Evolutionary conservation across 2,113 vertebrate genomes (phyloP), one percentile per base, ranked within the genome.

Genomic region (Pluvialis apricaria): DNA sequence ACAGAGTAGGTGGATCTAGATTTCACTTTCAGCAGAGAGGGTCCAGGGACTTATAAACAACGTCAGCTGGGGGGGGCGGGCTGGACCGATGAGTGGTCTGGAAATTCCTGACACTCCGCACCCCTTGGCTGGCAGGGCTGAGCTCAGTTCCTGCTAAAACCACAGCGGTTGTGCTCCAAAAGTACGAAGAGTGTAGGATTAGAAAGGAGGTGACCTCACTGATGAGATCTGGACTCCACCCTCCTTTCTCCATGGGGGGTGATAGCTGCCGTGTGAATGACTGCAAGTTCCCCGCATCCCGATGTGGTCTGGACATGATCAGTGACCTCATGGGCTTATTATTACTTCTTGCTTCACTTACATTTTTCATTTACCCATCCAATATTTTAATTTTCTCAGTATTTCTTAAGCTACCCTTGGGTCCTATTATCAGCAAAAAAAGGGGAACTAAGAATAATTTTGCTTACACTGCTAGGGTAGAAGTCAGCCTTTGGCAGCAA

Each of bases 241-340:
- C 79, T 95, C 29, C 71, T 58, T 83, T 58, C 95, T 96, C 78
- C 66, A 58, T 6, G 62, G 75, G 2, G 65, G 87, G 62, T 61
- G 90, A 94, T 29, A 82, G 75, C 52, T 28, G 81, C 72, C 0
- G 2, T 75, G 72, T 1, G 9, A 62, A 92, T 29, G 84, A 79
- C 42, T 82, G 78, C 73, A 36, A 87, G n/a, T 29, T 91, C 84
- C 44, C 45, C 15, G 13, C 40, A 51, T 51, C 92, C 71, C 3
- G 1, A 45, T 6, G 11, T 2, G 34, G 60, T 73, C 84, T 87
- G 94, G 91, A 58, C 82, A 78, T 5, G 4, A 90, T 86, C 92
- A 95, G 32, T 92, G 92, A 95, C 60, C 82, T 96, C 96, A 92
- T 55, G 40, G 47, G 54, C 49, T 90, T 88, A 70, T 86, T 95